phyloP scores from a whole-genome alignment of 2,888 invertebrate genomes.

The Thereva nobilitata region DNA sequence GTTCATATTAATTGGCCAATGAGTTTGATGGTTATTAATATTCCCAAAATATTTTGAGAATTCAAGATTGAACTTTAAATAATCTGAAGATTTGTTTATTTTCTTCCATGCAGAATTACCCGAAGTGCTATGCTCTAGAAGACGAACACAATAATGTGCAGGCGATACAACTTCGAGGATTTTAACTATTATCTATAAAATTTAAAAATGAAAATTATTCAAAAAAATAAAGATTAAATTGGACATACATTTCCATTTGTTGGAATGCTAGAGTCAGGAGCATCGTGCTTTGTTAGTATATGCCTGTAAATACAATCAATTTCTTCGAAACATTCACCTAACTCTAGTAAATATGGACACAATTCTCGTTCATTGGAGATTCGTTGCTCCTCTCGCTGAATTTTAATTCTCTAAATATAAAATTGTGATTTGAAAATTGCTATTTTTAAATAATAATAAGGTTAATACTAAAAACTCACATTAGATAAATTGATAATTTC shows the following conservation, averaged over 20 bases:
- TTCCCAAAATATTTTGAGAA: conserved; percentile 47
- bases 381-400: conserved; percentile 45
- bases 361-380: conserved; percentile 43
- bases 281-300: conserved; percentile 62
- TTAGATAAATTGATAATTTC: conserved; percentile 50
- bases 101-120: conserved; percentile 41
- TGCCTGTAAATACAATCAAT: conserved; percentile 68
- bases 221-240: conserved; percentile 8
- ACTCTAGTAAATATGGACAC: conserved; percentile 64
- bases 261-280: conserved; percentile 62
- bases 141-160: conserved; percentile 65
- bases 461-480: conserved; percentile 47
- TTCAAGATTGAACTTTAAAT: conserved; percentile 46
- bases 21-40: conserved; percentile 44
- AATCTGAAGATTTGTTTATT: conserved; percentile 45
- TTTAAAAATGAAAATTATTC: conserved; percentile 15
- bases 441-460: neutral
- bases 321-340: conserved; percentile 67
- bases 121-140: conserved; percentile 57
- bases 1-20: conserved; percentile 59
- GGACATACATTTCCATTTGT: conserved; percentile 31
- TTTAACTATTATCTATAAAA: conserved; percentile 60
- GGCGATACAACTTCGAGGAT: conserved; percentile 65
- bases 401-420: conserved; percentile 46
- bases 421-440: conserved; percentile 39